Evolutionary conservation across 2,888 invertebrate species (phyloP).

Genomic region (Acanthosepion esculentum): DNA sequence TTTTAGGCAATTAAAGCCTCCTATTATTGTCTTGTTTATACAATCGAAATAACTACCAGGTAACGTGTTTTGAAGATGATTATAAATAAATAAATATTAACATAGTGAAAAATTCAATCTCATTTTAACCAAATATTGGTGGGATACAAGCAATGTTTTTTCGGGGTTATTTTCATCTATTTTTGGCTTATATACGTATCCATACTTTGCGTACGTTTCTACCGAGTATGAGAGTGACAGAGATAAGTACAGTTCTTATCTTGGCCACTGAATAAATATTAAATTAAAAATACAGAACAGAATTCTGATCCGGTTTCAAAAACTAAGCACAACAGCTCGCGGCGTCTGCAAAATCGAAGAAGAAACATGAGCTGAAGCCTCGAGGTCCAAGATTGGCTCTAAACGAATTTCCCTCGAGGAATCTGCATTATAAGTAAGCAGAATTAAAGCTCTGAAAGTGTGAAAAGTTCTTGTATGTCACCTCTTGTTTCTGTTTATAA

Average conservation of each 20-base stretch:
- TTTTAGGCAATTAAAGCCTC: not conserved
- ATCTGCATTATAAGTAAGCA: not conserved
- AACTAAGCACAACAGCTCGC: not conserved
- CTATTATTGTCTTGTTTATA: not conserved
- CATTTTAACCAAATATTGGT: no score
- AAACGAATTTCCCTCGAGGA: not conserved
- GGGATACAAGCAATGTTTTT: no score
- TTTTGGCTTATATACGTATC: not conserved
- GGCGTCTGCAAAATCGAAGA: not conserved
- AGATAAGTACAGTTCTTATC: not conserved
- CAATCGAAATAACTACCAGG: not conserved
- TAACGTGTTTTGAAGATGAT: no score
- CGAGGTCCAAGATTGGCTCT: not conserved
- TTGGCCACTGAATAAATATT: not conserved
- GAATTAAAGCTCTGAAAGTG: not conserved
- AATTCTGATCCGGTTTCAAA: not conserved
- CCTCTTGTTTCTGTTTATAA: slow-evolving; percentile 20
- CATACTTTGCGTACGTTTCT: not conserved
- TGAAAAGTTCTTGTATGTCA: not conserved
- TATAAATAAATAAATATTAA: no score
- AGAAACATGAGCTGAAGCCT: not conserved
- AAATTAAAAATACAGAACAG: not conserved
- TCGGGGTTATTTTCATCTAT: no score
- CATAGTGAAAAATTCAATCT: no score
- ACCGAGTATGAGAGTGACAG: not conserved